These are phyloP conservation scores for Eugnorisma glareosa DNA, from an alignment of 2,888 invertebrate genomes.

Conservation along the genomic window DNA sequence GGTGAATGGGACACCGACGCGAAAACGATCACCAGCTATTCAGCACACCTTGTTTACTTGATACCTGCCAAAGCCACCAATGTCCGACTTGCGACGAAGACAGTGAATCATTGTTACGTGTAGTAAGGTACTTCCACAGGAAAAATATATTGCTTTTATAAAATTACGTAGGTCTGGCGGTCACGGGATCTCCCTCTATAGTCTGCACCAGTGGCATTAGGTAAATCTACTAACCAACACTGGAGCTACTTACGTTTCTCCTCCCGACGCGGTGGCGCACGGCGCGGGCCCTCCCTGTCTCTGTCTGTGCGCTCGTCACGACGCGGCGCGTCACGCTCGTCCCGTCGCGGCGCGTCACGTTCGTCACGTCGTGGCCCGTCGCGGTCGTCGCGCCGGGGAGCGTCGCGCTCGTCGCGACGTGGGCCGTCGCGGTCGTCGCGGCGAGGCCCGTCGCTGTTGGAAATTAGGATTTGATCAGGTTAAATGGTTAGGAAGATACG, in stretches of 20 bases:
- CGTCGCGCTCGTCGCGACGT: conserved; percentile 72
- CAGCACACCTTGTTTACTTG: too few species aligned
- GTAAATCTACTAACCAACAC: not conserved
- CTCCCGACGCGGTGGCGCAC: conserved; percentile 85
- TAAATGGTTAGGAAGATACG: not conserved
- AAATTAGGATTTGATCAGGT: not conserved
- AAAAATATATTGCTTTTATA: too few species aligned
- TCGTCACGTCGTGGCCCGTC: conserved; percentile 77
- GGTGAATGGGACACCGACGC: too few species aligned
- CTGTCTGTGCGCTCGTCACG: conserved; percentile 72
- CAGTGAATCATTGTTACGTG: too few species aligned
- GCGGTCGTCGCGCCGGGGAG: conserved; percentile 73
- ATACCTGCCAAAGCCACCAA: too few species aligned
- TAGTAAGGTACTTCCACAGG: too few species aligned
- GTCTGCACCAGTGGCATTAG: not conserved
- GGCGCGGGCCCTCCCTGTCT: conserved; percentile 77
- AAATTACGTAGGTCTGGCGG: not conserved
- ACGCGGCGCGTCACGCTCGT: conserved; percentile 76
- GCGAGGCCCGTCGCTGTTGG: conserved; percentile 61
- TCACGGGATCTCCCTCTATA: not conserved
- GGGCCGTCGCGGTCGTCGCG: conserved; percentile 73
- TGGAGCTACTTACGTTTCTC: conserved; percentile 83
- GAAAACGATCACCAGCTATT: too few species aligned
- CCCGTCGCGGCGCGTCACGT: conserved; percentile 78
- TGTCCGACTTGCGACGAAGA: too few species aligned